Evolutionary conservation across 2,113 vertebrate genomes (phyloP), one percentile per base, ranked within the genome.

Genomic region (Pluvialis apricaria): DNA sequence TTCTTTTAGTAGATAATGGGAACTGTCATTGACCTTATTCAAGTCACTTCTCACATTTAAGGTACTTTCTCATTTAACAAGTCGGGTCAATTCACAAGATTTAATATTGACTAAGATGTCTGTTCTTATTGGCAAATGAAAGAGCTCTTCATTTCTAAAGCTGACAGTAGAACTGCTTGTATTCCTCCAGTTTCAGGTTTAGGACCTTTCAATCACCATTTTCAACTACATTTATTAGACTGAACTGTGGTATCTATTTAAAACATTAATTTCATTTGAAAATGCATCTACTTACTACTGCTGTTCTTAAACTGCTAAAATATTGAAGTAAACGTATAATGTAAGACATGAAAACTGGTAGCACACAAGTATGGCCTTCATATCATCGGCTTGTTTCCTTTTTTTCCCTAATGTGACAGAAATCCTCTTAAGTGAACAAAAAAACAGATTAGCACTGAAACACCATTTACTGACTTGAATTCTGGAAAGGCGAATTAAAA

Each of bases 101-200:
- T 96, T 93, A 84, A 77, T 96, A 97, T 91, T 95, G 95, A 96
- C 88, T 92, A 71, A 72, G 60, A 54, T 72, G 72, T 85, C 82
- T 88, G 25, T 16, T 90, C 21, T 79, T 70, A 88, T 25, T 82
- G 82, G 38, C 62, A 94, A 84, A 55, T 66, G 61, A 92, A 93
- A 60, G 45, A 90, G 19, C 42, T 81, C 68, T 87, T 92, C 70
- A 72, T 7, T 60, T 14, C 31, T 78, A 57, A 92, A 70, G 47
- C 44, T 86, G 57, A 51, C 20, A 47, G 29, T 38, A 79, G 10
- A 75, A 47, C 16, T 54, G 5, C 13, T 84, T 89, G 12, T 34
- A 73, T 26, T 84, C 32, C 49, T 96, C 44, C 32, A 68, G 3
- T 73, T 54, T 82, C 36, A 78, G 11, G 24, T 69, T 75, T 73